Evolutionary conservation across 1,140 invertebrate species (phyloP), one percentile per base, ranked within the genome.

Genomic region (Drosophila tropicalis): DNA sequence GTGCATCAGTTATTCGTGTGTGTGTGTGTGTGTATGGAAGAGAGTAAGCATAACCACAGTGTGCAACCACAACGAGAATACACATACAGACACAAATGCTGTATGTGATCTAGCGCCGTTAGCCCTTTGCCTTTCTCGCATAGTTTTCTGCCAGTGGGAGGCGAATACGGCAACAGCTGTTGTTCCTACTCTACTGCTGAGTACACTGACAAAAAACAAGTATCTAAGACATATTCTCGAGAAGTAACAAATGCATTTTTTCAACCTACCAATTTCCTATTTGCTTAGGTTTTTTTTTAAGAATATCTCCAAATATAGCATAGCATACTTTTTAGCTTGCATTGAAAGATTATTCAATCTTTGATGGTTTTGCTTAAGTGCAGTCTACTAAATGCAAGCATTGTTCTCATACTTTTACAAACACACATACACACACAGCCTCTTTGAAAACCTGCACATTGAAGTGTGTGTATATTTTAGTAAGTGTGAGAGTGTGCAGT

Each of bases 81-180:
- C 32, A 73, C 55, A 63, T 55, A 64, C 72, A 76, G 34, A 61
- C 51, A 41, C 12, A 64, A 44, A 22, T 44, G 61, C 17, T 44
- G 34, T 17, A 15, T 64, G 61, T 64, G 67, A 78, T 75, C 68
- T 75, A 60, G 44, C 44, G 61, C 61, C 72, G 68, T 65, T 72
- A 64, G 69, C 69, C 63, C 61, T 68, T 67, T 61, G 22, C 66
- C 68, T 67, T 54, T 22, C 29, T 29, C 10, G 34, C 36, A 44
- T 22, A 65, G 67, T 79, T 83, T 76, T 67, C 76, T 75, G 76
- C 36, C 36, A 39, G 36, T n/a, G n/a, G 57, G 60, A 22, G 63
- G 47, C 29, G 51, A 54, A 13, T 51, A 4, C 40, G 60, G 51
- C 68, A 83, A 73, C 84, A 84, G 84, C 80, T 86, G 82, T 83